Evolutionary conservation across 2,888 invertebrate species (phyloP).

Genomic region (Hydrotaea diabolus): DNA sequence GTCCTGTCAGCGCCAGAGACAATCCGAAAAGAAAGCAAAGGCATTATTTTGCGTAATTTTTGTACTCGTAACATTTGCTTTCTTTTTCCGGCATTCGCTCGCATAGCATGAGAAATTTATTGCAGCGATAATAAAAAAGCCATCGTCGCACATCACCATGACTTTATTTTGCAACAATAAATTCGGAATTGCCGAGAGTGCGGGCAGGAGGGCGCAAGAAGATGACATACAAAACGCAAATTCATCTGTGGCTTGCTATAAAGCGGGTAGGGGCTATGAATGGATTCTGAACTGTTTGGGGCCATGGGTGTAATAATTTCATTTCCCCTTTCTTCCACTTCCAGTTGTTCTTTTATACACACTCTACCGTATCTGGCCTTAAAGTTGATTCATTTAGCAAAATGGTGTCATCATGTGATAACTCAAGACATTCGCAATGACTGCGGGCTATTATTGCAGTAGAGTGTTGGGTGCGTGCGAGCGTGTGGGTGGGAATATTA

Average conservation of each 20-base stretch:
- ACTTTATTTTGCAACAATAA: conserved; percentile 37
- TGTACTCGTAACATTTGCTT: too few species aligned
- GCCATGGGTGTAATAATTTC: conserved; percentile 6
- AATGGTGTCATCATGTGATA: conserved; percentile 48
- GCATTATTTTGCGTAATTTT: conserved; percentile 20
- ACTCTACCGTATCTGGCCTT: neutral
- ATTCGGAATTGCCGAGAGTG: conserved; percentile 2
- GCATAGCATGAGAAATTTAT: conserved; percentile 36
- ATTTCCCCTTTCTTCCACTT: neutral
- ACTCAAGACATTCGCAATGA: conserved; percentile 45
- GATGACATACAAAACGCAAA: conserved; percentile 3
- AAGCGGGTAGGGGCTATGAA: neutral
- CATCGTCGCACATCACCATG: conserved; percentile 29
- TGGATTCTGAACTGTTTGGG: neutral
- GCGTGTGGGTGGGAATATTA: too few species aligned
- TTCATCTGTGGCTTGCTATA: too few species aligned
- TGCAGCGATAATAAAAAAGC: conserved; percentile 37
- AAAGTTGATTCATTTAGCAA: conserved; percentile 19
- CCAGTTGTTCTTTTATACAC: neutral
- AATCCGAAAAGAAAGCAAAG: conserved; percentile 13
- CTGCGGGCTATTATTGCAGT: conserved; percentile 40
- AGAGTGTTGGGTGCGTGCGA: neutral
- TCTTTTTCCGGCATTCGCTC: neutral
- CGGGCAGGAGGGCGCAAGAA: neutral
- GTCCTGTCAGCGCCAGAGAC: neutral